phyloP scores from a whole-genome alignment of 2,888 invertebrate species.

The Apotomis turbidana region DNA sequence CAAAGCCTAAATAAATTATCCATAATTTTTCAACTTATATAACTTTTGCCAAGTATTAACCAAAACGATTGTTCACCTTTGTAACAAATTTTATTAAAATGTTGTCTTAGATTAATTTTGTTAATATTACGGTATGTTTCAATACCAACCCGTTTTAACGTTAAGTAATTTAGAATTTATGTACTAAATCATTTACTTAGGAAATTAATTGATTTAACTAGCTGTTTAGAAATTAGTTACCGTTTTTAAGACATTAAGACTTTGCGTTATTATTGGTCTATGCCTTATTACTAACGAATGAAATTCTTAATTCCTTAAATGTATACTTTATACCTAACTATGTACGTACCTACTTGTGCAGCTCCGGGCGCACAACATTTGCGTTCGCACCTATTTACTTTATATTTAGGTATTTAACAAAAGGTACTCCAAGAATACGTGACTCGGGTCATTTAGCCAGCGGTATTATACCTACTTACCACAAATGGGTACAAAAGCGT shows the following conservation, averaged over 20 bases:
- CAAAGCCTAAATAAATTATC: constrained; percentile 56
- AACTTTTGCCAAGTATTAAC: constrained; percentile 67
- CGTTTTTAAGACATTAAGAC: constrained; percentile 48
- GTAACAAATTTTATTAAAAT: constrained; percentile 80
- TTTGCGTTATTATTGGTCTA: constrained; percentile 40
- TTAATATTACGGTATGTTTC: constrained; percentile 66
- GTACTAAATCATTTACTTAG: constrained; percentile 46
- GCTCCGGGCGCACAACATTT: neutral
- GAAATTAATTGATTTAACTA: constrained; percentile 59
- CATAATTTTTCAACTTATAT: constrained; percentile 47
- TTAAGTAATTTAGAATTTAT: constrained; percentile 56
- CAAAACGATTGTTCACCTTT: constrained; percentile 79
- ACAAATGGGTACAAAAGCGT: too few species aligned
- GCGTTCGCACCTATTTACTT: neutral
- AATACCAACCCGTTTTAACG: constrained; percentile 62
- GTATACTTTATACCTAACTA: neutral
- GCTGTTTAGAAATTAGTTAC: constrained; percentile 58
- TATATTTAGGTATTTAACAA: too few species aligned
- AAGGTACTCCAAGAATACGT: too few species aligned
- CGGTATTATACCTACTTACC: too few species aligned
- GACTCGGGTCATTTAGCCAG: too few species aligned
- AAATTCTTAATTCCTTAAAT: constrained; percentile 10
- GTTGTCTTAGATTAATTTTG: constrained; percentile 76
- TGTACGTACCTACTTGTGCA: neutral
- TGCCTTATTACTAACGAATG: constrained; percentile 25